Evolutionary conservation across 2,113 vertebrate species (phyloP), one percentile per base, ranked within the genome.

Genomic region (Macroglossus sobrinus): DNA sequence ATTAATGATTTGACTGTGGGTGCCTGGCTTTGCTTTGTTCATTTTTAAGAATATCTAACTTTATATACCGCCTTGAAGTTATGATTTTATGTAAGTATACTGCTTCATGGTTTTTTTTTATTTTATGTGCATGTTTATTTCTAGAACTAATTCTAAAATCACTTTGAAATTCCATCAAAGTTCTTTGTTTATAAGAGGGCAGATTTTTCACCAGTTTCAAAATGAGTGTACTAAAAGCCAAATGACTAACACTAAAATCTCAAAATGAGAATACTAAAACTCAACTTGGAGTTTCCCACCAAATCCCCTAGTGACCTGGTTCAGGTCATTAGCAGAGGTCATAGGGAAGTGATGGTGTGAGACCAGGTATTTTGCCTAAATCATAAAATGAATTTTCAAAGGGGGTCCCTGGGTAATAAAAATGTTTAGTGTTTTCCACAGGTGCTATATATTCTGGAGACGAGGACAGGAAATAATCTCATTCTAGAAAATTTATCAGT

Each of bases 61-160:
- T 63, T 47, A 13, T 22, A 50, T 26, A 76, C 28, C 10, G 24
- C n/a, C 57, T 61, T 88, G 59, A 5, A 86, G 75, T 75, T 76
- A 16, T 72, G n/a, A 78, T 76, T 89, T 82, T 47, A 82, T 28
- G 28, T 24, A 71, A 71, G 33, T 33, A n/a, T 33, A 55, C 40
- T 33, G 33, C 61, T 86, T 95, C 47, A 78, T 13, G 84, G 40
- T 61, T 87, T 43, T n/a, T n/a, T n/a, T n/a, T n/a, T n/a, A n/a
- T 61, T 82, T 71, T 33, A 57, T 14, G 47, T 53, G 74, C 4
- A 1, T 55, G 22, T 79, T 90, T 86, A 71, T 86, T 33, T 80
- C 18, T 47, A 57, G 68, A 95, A 85, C 63, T 85, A 93, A 89
- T 89, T 91, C 82, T 45, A 40, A 93, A 93, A 86, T 40, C 55